Evolutionary conservation across 1,140 invertebrate species (phyloP).

Genomic region (Piezodorus guildinii): DNA sequence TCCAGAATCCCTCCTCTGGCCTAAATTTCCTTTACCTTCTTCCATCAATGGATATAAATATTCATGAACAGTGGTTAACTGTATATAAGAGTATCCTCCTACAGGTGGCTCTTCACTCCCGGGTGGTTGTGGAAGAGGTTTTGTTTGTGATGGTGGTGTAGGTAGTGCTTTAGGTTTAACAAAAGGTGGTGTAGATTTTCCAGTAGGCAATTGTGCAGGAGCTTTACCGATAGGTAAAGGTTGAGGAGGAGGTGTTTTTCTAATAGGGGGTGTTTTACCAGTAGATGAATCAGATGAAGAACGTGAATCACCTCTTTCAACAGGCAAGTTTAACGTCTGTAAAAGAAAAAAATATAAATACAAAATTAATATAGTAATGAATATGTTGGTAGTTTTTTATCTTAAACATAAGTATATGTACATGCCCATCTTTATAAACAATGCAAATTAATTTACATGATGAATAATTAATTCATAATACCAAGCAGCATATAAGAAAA

Average conservation of each 20-base stretch:
- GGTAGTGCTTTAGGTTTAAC: not conserved
- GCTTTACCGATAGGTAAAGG: constrained; percentile 36
- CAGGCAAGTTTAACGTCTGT: constrained; percentile 67
- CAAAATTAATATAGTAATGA: not conserved
- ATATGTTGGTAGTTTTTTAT: not conserved
- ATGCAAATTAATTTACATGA: no score
- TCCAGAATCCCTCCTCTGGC: constrained; percentile 1
- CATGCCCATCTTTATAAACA: no score
- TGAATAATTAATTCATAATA: no score
- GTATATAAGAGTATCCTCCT: constrained; percentile 69
- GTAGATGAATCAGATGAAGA: constrained; percentile 49
- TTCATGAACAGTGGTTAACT: constrained; percentile 67
- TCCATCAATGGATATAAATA: constrained; percentile 71
- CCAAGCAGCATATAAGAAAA: no score
- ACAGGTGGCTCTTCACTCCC: constrained; percentile 8
- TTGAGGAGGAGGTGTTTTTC: constrained; percentile 33
- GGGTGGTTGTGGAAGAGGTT: constrained; percentile 9
- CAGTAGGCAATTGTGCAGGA: constrained; percentile 26
- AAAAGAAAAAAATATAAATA: constrained; percentile 29
- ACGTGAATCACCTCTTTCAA: constrained; percentile 53
- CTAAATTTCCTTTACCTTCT: constrained; percentile 37
- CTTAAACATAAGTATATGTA: no score
- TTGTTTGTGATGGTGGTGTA: not conserved
- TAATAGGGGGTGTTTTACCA: constrained; percentile 28
- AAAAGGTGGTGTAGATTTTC: not conserved